A percentile compares a stretch with the other conserved stretches of the same genome.
phyloP scores from a whole-genome alignment of 1,140 invertebrate genomes.

The Drosophila sp. region DNA sequence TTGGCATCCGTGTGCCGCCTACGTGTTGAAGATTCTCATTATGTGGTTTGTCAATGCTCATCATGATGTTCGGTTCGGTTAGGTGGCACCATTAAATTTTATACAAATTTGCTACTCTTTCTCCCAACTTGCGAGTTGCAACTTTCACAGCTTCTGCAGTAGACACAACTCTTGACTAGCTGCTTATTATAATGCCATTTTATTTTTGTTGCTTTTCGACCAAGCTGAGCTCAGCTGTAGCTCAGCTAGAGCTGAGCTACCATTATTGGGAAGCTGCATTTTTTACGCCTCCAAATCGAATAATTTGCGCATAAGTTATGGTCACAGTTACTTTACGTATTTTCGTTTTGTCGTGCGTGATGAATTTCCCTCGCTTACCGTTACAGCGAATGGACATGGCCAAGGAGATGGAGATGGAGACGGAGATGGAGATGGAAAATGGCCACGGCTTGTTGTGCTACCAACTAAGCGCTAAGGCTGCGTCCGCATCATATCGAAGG shows the following conservation, averaged over 20 bases:
- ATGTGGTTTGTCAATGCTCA: conserved; percentile 1
- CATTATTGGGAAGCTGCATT: conserved; percentile 56
- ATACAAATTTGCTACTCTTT: conserved; percentile 52
- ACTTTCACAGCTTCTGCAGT: conserved; percentile 61
- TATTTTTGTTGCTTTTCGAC: conserved; percentile 27
- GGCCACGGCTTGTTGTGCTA: conserved; percentile 55
- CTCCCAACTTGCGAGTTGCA: conserved; percentile 19
- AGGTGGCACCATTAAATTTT: conserved; percentile 42
- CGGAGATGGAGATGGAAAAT: conserved; percentile 1
- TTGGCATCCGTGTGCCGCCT: conserved; percentile 46
- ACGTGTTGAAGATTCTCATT: conserved; percentile 31
- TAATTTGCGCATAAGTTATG: conserved; percentile 62
- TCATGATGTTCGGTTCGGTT: conserved; percentile 10
- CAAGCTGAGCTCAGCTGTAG: conserved; percentile 3
- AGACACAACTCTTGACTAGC: conserved; percentile 26
- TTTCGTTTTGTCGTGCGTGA: conserved; percentile 47
- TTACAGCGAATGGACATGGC: conserved; percentile 22
- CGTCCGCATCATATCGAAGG: conserved; percentile 19
- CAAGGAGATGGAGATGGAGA: not conserved
- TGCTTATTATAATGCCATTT: conserved; percentile 21
- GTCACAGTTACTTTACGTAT: conserved; percentile 52
- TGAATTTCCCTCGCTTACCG: conserved; percentile 58
- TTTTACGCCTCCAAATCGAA: conserved; percentile 57
- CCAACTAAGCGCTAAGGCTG: conserved; percentile 54
- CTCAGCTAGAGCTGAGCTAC: conserved; percentile 3